Percentiles rank a stretch among this genome's conserved stretches.
These are phyloP conservation scores for Ostrea edulis DNA, from an alignment of 1,140 invertebrate species.

Conservation along the genomic window DNA sequence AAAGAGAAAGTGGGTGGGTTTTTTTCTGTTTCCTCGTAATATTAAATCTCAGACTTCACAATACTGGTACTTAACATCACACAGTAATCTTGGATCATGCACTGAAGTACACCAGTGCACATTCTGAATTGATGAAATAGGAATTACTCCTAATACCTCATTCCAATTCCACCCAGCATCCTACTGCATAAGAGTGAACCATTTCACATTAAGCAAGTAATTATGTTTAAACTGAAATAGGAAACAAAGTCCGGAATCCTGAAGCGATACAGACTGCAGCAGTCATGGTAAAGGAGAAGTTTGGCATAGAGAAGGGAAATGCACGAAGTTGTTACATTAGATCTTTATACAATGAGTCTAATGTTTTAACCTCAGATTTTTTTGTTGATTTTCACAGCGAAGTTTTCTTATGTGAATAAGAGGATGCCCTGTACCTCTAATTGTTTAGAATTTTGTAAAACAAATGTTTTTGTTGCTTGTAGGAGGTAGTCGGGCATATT, in stretches of 20 bases:
- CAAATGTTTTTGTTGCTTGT: conserved; percentile 8
- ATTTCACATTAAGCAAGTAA: conserved; percentile 1
- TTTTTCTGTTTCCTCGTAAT: neutral
- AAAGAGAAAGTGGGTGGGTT: neutral
- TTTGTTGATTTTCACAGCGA: conserved; percentile 23
- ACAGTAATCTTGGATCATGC: neutral
- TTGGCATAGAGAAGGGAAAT: conserved; percentile 9
- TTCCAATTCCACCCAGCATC: neutral
- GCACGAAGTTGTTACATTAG: neutral
- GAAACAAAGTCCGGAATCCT: neutral
- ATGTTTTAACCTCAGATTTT: neutral
- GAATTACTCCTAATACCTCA: conserved; percentile 11
- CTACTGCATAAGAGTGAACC: neutral
- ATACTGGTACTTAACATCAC: neutral
- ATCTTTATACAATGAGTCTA: neutral
- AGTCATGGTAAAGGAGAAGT: neutral
- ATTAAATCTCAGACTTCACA: conserved; percentile 1
- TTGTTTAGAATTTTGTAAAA: neutral
- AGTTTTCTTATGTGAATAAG: neutral
- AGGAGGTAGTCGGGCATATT: neutral
- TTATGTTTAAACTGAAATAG: neutral
- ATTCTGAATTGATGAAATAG: neutral
- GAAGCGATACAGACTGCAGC: neutral
- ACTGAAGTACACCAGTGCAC: neutral
- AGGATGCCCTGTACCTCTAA: neutral